phyloP scores from a whole-genome alignment of 2,113 vertebrate species.

The Corapipo altera region DNA sequence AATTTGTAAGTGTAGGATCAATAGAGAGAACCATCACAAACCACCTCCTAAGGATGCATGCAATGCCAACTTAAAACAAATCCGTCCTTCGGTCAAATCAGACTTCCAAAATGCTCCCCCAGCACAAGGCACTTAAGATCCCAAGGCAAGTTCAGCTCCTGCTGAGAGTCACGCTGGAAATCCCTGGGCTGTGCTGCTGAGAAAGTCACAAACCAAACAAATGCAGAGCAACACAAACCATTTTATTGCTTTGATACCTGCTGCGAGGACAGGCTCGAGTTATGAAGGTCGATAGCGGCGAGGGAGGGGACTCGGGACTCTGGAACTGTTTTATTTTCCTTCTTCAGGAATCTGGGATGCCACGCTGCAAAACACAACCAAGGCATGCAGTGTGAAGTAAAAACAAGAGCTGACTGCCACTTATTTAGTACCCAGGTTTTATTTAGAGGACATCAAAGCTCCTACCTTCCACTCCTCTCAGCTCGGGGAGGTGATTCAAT shows the following conservation, averaged over 20 bases:
- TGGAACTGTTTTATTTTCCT: constrained; percentile 68
- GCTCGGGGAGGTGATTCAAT: constrained; percentile 73
- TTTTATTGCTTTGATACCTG: constrained; percentile 65
- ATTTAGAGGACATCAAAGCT: background rate
- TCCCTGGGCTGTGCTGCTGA: background rate
- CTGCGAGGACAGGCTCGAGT: constrained; percentile 53
- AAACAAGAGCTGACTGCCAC: background rate
- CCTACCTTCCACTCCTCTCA: constrained; percentile 72
- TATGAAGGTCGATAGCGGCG: constrained; percentile 65
- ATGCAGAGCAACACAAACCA: background rate
- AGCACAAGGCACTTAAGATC: background rate
- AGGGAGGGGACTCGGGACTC: constrained; percentile 77
- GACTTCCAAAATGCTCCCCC: background rate
- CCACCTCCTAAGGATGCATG: background rate
- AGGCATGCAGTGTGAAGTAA: background rate
- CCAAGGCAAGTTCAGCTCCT: background rate
- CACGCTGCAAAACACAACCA: constrained; percentile 40
- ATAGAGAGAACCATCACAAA: background rate
- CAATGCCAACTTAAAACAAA: background rate
- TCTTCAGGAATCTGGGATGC: constrained; percentile 69
- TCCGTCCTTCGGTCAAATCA: background rate
- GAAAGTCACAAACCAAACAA: background rate
- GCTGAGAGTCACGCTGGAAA: background rate
- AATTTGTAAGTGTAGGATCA: background rate
- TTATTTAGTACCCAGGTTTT: background rate